Evolutionary conservation across 2,888 invertebrate species (phyloP), one percentile per base, ranked within the genome.

Genomic region (Lymantria dispar): DNA sequence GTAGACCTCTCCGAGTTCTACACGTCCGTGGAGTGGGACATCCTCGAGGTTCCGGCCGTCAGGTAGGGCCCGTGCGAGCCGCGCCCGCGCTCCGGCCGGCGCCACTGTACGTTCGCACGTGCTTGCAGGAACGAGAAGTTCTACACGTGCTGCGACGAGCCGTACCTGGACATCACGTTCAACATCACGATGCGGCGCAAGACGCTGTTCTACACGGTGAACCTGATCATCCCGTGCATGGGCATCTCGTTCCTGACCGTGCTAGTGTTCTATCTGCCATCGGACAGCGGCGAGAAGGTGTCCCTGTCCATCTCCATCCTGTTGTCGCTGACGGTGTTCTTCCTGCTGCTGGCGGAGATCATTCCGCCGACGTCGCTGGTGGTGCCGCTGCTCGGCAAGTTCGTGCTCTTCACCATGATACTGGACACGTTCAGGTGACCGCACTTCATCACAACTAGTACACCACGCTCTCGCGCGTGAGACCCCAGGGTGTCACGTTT

Each of bases 1-100:
- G 98, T 99, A 61, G 99, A 99, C 89, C 94, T 99, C 66, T 96
- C 97, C 63, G 98, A 98, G 92, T 99, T 99, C 92, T 99, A 99
- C 92, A 97, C 97, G 88, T 98, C 98, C 64, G 99, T 99, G 56
- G 99, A 99, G 92, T 99, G 99, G 99, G 99, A 99, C 91, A 98
- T 99, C 76, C 93, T 99, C 60, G 97, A 97, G 92, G 99, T 98
- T 80, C 97, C 97, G 68, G 97, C 97, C 64, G 96, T 97, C 67
- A 95, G 97, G 96, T 96, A 33, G 8, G 8, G 33, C 33, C 33
- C 10, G 9, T 33, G 8, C 10, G 10, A 33, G 8, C 8, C 33
- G 33, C 10, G 33, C 33, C 33, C 33, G 33, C 5, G 5, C 10
- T 1, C 8, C 3, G 8, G 9, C 8, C 8, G 10, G 33, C 10